A percentile compares a stretch with the other conserved stretches of the same genome.
phyloP scores from a whole-genome alignment of 2,888 invertebrate species.

The Synanthedon vespiformis region DNA sequence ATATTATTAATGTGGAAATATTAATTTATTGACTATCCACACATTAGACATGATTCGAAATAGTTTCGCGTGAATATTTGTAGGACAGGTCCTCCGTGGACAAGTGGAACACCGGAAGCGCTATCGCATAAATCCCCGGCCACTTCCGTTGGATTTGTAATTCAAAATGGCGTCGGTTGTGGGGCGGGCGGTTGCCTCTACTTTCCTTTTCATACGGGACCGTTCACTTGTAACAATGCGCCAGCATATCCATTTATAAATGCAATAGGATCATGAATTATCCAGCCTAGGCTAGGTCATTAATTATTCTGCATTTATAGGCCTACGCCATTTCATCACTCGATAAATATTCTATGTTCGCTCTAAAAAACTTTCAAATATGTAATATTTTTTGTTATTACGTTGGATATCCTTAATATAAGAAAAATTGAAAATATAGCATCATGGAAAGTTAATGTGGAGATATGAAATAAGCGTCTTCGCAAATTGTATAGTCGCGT shows the following conservation, averaged over 20 bases:
- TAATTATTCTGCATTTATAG: too few relatives aligned
- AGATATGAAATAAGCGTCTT: background rate
- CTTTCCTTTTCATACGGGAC: constrained; percentile 13
- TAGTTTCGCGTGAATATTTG: constrained; percentile 12
- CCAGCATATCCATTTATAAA: background rate
- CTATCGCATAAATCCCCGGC: constrained; percentile 40
- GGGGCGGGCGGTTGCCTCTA: constrained; percentile 11
- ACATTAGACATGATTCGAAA: too few relatives aligned
- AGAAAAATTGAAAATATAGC: too few relatives aligned
- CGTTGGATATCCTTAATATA: too few relatives aligned
- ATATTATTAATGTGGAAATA: too few relatives aligned
- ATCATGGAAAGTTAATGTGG: background rate
- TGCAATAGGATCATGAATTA: too few relatives aligned
- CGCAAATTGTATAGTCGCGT: background rate
- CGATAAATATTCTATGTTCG: too few relatives aligned
- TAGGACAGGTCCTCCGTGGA: constrained; percentile 23
- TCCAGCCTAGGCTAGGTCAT: too few relatives aligned
- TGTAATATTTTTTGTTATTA: too few relatives aligned
- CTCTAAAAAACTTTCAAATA: too few relatives aligned
- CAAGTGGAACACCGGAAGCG: constrained; percentile 43
- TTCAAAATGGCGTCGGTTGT: constrained; percentile 33
- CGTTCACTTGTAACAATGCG: constrained; percentile 1
- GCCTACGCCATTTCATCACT: too few relatives aligned
- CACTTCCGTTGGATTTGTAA: constrained; percentile 41
- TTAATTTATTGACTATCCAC: too few relatives aligned